Conservation (phyloP, 1,140 invertebrate species). For the Pogonus chalceus region DNA sequence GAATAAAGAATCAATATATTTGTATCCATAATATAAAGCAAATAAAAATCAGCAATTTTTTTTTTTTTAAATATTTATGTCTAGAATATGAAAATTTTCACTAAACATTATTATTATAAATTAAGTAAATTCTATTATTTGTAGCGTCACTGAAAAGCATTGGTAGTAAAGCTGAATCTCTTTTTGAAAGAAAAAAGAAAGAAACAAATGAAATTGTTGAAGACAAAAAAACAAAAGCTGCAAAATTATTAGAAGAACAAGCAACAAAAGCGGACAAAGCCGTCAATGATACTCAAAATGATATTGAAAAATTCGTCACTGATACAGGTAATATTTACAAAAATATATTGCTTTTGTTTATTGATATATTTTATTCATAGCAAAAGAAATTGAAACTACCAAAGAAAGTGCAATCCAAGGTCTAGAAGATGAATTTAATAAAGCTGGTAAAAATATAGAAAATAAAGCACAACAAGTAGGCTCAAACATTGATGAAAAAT, state of each 20-base stretch:
- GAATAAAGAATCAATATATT: not conserved
- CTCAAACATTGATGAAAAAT: conserved; percentile 4
- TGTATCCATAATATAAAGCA: not conserved
- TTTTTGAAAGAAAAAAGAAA: conserved; percentile 9
- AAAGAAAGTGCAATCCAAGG: conserved; percentile 2
- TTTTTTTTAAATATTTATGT: not conserved
- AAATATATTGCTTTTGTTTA: not conserved
- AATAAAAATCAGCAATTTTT: not conserved
- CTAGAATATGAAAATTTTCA: not conserved
- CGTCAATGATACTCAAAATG: not conserved
- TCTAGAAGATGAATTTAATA: not conserved
- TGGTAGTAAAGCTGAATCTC: conserved; percentile 13
- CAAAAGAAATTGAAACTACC: conserved; percentile 6
- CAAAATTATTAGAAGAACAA: not conserved
- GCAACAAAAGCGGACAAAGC: not conserved
- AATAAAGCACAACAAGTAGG: conserved; percentile 4
- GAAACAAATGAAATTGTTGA: conserved; percentile 9
- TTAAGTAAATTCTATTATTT: conserved; percentile 2
- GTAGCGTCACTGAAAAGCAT: conserved; percentile 14
- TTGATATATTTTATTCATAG: conserved; percentile 4
- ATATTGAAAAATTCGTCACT: not conserved
- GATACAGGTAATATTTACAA: not conserved
- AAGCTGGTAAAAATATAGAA: conserved; percentile 8
- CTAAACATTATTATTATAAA: not conserved
- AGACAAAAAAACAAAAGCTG: conserved; percentile 7